Evolutionary conservation across 2,888 invertebrate species (phyloP), one percentile per base, ranked within the genome.

Genomic region (Hydroisotoma schaefferi): DNA sequence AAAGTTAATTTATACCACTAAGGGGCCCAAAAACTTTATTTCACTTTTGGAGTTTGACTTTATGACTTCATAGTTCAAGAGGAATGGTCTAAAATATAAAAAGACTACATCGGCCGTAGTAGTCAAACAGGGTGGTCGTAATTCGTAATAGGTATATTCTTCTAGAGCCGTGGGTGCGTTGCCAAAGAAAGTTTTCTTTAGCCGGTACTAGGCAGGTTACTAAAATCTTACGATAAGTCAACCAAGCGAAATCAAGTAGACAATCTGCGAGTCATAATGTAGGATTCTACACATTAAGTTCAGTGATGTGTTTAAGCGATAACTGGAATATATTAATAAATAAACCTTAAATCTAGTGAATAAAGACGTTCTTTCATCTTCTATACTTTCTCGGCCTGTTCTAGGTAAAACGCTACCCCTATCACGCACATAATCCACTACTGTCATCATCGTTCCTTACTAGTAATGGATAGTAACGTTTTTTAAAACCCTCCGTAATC

Each of bases 261-360:
- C 52, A 52, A 52, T 52, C 52, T 52, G n/a, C 8, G 40, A 33
- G 20, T 52, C 52, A 52, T 52, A 52, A 52, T 52, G 37, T 33
- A 52, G 33, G 37, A 26, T 53, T 53, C 43, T 27, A 38, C 53
- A 43, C 53, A 53, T 53, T 53, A 53, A 53, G 53, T 26, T 53
- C 53, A 53, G 26, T 40, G 53, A 53, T 53, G 53, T 40, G 53
- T 43, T 23, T 26, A 12, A 40, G 26, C 38, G 53, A 53, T 53
- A 53, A 53, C 37, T 40, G 25, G 53, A 53, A 53, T 53, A 53
- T 53, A 53, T 53, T 53, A 53, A 53, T 53, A 53, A 53, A 53
- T 53, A 53, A 53, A 40, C 22, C 52, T n/a, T 46, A 46, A 46
- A 46, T 46, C 46, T 46, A 46, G 23, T 15, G 25, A 46, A 40